Evolutionary conservation across 2,888 invertebrate genomes (phyloP).

Genomic region (Sesia apiformis): DNA sequence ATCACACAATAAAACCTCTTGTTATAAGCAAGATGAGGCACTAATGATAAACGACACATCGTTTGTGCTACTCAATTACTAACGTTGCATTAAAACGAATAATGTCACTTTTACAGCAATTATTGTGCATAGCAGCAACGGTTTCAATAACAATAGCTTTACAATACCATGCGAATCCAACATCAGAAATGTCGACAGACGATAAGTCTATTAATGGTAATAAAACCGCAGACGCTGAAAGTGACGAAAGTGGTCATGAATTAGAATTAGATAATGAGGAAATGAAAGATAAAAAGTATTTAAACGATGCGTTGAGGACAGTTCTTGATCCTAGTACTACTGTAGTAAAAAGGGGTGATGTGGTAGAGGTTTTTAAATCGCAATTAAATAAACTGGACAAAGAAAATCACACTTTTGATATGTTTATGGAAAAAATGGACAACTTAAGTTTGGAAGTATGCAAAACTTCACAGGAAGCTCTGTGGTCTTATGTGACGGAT

Average conservation of each 20-base stretch:
- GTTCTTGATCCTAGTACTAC: constrained; percentile 47
- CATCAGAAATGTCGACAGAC: constrained; percentile 59
- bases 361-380: constrained; percentile 39
- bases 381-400: constrained; percentile 46
- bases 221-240: constrained; percentile 36
- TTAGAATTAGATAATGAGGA: constrained; percentile 51
- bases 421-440: constrained; percentile 61
- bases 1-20: background rate
- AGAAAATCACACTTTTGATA: constrained; percentile 40
- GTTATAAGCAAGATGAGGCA: too few species aligned
- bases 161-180: constrained; percentile 43
- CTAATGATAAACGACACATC: background rate
- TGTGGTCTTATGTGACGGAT: constrained; percentile 63
- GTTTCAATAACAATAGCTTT: constrained; percentile 32
- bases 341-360: constrained; percentile 33
- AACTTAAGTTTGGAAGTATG: constrained; percentile 57
- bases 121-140: constrained; percentile 23
- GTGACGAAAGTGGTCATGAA: constrained; percentile 56
- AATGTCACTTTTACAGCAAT: constrained; percentile 15
- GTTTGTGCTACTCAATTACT: background rate
- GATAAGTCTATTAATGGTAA: constrained; percentile 40
- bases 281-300: constrained; percentile 47
- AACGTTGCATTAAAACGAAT: background rate
- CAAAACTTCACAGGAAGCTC: constrained; percentile 54
- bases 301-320: constrained; percentile 56